Evolutionary conservation across 1,140 invertebrate genomes (phyloP), one percentile per base, ranked within the genome.

Genomic region (Ceratoteleas bidentatus): DNA sequence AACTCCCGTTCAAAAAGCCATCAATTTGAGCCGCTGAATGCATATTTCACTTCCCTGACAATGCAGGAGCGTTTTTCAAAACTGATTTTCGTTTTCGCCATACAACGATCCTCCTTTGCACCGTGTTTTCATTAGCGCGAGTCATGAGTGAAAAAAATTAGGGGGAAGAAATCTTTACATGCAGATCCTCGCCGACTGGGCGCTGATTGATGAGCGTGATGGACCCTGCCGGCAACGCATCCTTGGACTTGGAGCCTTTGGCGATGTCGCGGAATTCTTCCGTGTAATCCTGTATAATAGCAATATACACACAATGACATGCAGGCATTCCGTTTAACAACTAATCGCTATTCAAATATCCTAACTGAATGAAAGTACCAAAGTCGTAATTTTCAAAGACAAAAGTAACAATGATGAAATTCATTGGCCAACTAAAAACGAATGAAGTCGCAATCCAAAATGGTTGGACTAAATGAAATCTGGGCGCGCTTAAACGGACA

Each of bases 201-300:
- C 97, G 95, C 91, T 99, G 98, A 94, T 98, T 98, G 92, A 99
- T 98, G 85, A 99, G 95, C 65, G 97, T 99, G 91, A 99, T 99
- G 88, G 96, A 96, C 74, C 96, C 96, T 85, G 97, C 96, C 75
- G 96, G 96, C 85, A 97, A 93, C 82, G 96, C 94, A 91, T 97
- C 96, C 94, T 98, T 98, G 84, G 96, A 96, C 93, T 96, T 97
- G 84, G 93, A 93, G 88, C 96, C 96, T 92, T 98, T 98, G 87
- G 96, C 95, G 93, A 98, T 98, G 92, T 98, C 97, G 85, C 97
- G 94, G 93, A 98, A 98, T 92, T 98, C 97, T 93, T 98, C 97
- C 81, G 96, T 97, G 93, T 98, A 98, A 92, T 98, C 97, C 97
- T 98, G 93, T 87, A 89, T 91, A 91, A 92, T 89, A 92, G 88